These are phyloP conservation scores for Leucoraja erinaceus DNA, from an alignment of 2,113 vertebrate genomes.

Conservation along the genomic window DNA sequence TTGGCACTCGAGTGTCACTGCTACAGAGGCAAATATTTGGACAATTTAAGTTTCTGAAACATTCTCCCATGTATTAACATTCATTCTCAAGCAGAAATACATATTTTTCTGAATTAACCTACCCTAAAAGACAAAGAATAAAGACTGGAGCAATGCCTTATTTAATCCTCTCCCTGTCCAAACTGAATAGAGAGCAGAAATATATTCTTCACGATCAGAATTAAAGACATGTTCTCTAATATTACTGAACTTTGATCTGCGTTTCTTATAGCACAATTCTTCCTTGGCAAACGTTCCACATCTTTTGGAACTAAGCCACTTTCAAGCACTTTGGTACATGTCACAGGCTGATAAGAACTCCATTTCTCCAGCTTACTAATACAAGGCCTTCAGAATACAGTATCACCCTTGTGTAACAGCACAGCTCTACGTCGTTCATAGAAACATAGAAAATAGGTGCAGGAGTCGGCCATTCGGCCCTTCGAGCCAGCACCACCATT, in stretches of 20 bases:
- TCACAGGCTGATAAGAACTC: slow-evolving; percentile 20
- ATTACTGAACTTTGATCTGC: slow-evolving; percentile 7
- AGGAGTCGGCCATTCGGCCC: too few species aligned
- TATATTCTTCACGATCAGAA: neutral
- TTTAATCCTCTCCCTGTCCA: neutral
- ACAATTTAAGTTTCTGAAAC: neutral
- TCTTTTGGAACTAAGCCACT: slow-evolving; percentile 1
- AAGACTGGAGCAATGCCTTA: neutral
- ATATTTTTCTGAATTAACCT: neutral
- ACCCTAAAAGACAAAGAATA: neutral
- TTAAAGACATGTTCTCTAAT: slow-evolving; percentile 21
- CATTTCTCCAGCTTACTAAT: neutral
- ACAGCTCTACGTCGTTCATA: neutral
- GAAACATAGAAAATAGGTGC: too few species aligned
- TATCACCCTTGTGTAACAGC: neutral
- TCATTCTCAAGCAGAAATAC: neutral
- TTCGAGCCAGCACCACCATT: too few species aligned
- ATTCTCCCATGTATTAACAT: neutral
- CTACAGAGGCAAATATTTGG: neutral
- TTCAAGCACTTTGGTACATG: slow-evolving; percentile 23
- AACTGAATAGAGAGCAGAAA: neutral
- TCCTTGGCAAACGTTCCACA: neutral
- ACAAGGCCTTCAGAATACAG: slow-evolving; percentile 21
- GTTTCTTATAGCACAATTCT: slow-evolving; percentile 13
- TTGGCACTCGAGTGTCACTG: neutral